Conservation (phyloP, 2,888 invertebrate genomes). For the Eupeodes latifasciatus region DNA sequence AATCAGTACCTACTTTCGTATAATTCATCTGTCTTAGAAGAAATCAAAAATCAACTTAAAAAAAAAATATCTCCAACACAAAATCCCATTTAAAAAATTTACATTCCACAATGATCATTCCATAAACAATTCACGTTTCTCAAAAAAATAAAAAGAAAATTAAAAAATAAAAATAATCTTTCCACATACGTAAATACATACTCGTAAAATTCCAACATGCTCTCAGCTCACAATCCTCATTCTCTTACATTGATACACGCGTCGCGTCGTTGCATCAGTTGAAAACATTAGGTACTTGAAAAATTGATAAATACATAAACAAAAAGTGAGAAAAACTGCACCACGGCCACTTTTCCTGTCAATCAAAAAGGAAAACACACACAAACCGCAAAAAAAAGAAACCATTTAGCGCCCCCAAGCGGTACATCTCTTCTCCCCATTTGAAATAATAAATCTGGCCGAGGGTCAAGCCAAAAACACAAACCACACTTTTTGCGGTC, state of each 20-base stretch:
- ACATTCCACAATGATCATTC: background rate
- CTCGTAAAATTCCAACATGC: slow-evolving; percentile 20
- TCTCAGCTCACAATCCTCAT: slow-evolving; percentile 5
- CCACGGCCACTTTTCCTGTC: slow-evolving; percentile 67
- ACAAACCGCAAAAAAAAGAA: slow-evolving; percentile 31
- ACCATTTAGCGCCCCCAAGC: slow-evolving; percentile 64
- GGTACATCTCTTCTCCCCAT: slow-evolving; percentile 41
- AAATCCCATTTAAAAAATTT: background rate
- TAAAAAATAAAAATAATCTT: background rate
- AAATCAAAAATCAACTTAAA: background rate
- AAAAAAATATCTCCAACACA: background rate
- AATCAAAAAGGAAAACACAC: slow-evolving; percentile 58
- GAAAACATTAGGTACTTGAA: slow-evolving; percentile 17
- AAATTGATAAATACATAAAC: background rate
- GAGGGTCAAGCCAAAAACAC: slow-evolving; percentile 64
- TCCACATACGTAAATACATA: background rate
- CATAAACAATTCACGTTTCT: slow-evolving; percentile 34
- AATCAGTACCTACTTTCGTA: slow-evolving; percentile 20
- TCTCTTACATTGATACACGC: slow-evolving; percentile 37
- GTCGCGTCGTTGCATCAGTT: slow-evolving; percentile 47
- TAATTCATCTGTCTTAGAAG: background rate
- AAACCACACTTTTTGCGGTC: slow-evolving; percentile 20
- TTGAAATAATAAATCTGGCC: slow-evolving; percentile 56
- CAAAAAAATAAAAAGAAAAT: background rate
- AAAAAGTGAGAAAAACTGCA: slow-evolving; percentile 19